Evolutionary conservation across 2,888 invertebrate species (phyloP), one percentile per base, ranked within the genome.

Genomic region (Chloroclysta siterata): DNA sequence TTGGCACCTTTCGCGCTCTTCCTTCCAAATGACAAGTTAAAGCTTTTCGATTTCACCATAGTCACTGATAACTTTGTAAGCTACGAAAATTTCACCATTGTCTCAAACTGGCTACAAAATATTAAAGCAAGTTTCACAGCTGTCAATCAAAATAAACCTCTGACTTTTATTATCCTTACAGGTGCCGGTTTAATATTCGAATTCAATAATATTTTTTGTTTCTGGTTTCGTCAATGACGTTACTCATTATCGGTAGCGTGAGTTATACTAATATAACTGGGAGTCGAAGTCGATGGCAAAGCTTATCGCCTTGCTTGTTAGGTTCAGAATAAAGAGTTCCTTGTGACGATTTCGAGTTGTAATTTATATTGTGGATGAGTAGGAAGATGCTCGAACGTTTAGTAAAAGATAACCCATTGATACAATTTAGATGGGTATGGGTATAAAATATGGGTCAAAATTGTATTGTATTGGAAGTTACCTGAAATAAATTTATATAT

Each of bases 1-100:
- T 72, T 72, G 41, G 51, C 61, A 67, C 59, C 36, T 60, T 55
- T 63, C 63, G 41, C 60, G 44, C 44, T 63, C 59, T 63, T 70
- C 61, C 65, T 66, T 22, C 63, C 51, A 60, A 72, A 59, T 14
- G 70, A 60, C 62, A 68, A 63, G 58, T 41, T 66, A 42, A 69
- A 69, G 41, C 67, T 64, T 58, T 63, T 69, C 17, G 69, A 54
- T 68, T 71, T 72, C 65, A 66, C 61, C 70, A 71, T 72, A 63
- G 65, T 58, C 57, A 58, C 53, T 17, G 56, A 42, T 11, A 39
- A 39, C 17, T 17, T 39, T 39, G 6, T 11, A 14, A 14, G n/a
- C 52, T 56, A 47, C 28, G 15, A 29, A 17, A 52, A 36, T 5
- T 36, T 33, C 44, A 33, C 22, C 55, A 55, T 53, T 41, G 13